phyloP scores from a whole-genome alignment of 2,888 invertebrate species.

The Polietes domitor region DNA sequence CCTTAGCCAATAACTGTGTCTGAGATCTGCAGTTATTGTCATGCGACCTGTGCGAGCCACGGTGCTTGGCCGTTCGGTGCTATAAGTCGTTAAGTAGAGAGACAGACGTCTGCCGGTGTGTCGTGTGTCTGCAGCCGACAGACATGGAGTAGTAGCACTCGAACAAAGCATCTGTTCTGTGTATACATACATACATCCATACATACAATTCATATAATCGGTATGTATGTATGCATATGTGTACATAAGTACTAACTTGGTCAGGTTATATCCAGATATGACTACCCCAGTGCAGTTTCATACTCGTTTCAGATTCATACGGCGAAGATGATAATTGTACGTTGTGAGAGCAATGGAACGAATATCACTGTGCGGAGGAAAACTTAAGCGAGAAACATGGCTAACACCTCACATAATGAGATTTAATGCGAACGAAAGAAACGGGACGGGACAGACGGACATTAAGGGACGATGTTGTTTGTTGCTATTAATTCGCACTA shows the following conservation, averaged over 20 bases:
- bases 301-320: constrained; percentile 25
- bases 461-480: not conserved
- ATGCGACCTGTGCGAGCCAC: too few species aligned
- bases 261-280: constrained; percentile 57
- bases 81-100: not conserved
- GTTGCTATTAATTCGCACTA: constrained; percentile 19
- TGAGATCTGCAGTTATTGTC: too few species aligned
- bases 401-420: not conserved
- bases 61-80: too few species aligned
- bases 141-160: not conserved
- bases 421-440: not conserved
- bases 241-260: not conserved
- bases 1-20: too few species aligned
- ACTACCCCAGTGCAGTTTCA: constrained; percentile 43
- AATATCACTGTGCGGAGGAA: not conserved
- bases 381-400: constrained; percentile 1
- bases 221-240: not conserved
- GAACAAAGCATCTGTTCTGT: too few species aligned
- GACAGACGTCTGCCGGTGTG: not conserved
- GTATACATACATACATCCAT: too few species aligned
- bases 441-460: not conserved
- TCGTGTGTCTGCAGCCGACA: not conserved
- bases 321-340: not conserved
- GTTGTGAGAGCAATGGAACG: not conserved
- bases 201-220: not conserved